Evolutionary conservation across 2,888 invertebrate genomes (phyloP), one percentile per base, ranked within the genome.

Genomic region (Tanytarsus gracilentus): DNA sequence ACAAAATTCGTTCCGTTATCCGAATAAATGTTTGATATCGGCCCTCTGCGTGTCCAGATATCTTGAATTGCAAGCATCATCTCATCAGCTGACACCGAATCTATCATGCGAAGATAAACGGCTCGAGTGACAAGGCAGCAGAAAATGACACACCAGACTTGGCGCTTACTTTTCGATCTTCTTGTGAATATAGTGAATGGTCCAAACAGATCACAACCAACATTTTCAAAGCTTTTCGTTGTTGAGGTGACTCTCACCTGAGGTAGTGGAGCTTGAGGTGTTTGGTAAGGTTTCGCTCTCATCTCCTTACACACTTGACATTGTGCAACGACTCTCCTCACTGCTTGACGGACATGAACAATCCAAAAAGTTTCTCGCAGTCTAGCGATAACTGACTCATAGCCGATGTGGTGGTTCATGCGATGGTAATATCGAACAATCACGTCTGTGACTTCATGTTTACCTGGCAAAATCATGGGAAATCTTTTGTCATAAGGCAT

Each of bases 71-170:
- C 55, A 18, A 63, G 23, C 1, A 63, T 56, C 40, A 64, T 63
- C 1, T 62, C 62, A 23, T 63, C 63, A 1, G 62, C 62, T 7
- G 62, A 59, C 3, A 63, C 66, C 62, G 62, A 67, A 67, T 68
- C 66, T 65, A 65, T 62, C 2, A 64, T 51, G 25, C 62, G 62
- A 6, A 65, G 14, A 39, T 64, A 63, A 1, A 63, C 26, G 4
- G 64, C 64, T 11, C 62, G 30, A 9, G 62, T 48, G 1, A 62
- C 63, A 2, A 64, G 23, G 23, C 63, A 65, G 4, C 64, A 64
- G 9, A 65, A 62, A 0, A 66, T 40, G 1, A 64, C 64, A 9
- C 62, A 21, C 16, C 36, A 58, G 11, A 9, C 16, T 18, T 48
- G 3, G 18, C 6, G 18, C 16, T 39, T 62, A 9, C 44, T 33